Base-by-base conservation (phyloP, 1,140 invertebrate species). In the Papilio helenus region DNA sequence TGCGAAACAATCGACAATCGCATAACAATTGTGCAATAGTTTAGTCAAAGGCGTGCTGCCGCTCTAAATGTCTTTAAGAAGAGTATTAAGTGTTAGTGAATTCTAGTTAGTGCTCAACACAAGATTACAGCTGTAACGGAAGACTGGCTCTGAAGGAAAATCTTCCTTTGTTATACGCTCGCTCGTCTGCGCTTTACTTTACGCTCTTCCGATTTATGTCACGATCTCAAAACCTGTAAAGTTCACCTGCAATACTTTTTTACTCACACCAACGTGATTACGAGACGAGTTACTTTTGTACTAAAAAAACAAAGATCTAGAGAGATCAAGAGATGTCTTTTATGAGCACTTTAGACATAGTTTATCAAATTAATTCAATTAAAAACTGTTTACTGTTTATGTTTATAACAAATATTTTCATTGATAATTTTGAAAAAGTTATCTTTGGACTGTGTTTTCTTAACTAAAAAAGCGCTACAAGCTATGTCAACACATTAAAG, bases 171-270 rank as follows among this genome's bases (percentile, higher is more conserved):
- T 44, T 73, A 73, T 14, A 20, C 10, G 10, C 18, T 73, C 39
- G 72, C 72, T 73, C 39, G 72, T 73, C 72, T 73, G 72, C 34
- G 72, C 72, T 73, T 73, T 46, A 73, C 34, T 73, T 73, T 73
- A 73, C 72, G 72, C 72, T 46, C 39, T 73, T 73, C 72, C 34
- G 42, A 73, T 73, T 73, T 73, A 73, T 44, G 72, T 73, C 72
- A 73, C 23, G 10, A 46, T 42, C 42, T 73, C 18, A 44, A 46
- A 20, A 73, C 72, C n/a, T 42, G 72, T 73, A 73, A 73, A 46
- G 10, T 73, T 73, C 39, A 73, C 72, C 72, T 73, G 72, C 72
- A 12, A 39, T 72, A 46, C n/a, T 72, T 42, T 34, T 72, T 44
- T 42, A 42, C 46, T 42, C 10, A 20, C 42, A 18, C 34, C 34